phyloP scores from a whole-genome alignment of 2,888 invertebrate genomes.

The Drepanosiphum platanoidis region DNA sequence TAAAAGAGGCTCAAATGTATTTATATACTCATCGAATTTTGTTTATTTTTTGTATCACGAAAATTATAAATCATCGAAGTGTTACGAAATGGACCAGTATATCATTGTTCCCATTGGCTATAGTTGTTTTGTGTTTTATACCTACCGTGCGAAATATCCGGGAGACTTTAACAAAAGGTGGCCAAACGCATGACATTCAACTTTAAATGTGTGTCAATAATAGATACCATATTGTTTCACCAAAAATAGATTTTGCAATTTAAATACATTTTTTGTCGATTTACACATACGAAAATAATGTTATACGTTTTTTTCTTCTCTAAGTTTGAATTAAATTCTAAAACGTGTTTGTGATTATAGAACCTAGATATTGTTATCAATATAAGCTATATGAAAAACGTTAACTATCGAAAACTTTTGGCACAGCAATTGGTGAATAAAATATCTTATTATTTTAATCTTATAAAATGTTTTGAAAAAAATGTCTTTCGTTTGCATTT shows the following conservation, averaged over 20 bases:
- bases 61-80: background rate
- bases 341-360: too few species aligned
- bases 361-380: too few species aligned
- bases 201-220: background rate
- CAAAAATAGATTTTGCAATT: background rate
- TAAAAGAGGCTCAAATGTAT: background rate
- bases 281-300: background rate
- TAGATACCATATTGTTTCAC: background rate
- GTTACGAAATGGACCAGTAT: constrained; percentile 1
- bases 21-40: background rate
- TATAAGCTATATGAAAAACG: too few species aligned
- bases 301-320: background rate
- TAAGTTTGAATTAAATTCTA: background rate
- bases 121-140: background rate
- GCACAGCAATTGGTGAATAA: too few species aligned
- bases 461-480: too few species aligned
- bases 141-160: background rate
- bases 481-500: too few species aligned
- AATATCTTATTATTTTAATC: too few species aligned
- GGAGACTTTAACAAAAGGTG: background rate
- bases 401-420: too few species aligned
- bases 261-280: background rate
- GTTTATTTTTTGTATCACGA: background rate
- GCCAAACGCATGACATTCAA: background rate
- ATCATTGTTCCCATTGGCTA: background rate